These are phyloP conservation scores for Hippoglossus hippoglossus DNA, from an alignment of 2,797 vertebrate genomes.

Conservation along the genomic window DNA sequence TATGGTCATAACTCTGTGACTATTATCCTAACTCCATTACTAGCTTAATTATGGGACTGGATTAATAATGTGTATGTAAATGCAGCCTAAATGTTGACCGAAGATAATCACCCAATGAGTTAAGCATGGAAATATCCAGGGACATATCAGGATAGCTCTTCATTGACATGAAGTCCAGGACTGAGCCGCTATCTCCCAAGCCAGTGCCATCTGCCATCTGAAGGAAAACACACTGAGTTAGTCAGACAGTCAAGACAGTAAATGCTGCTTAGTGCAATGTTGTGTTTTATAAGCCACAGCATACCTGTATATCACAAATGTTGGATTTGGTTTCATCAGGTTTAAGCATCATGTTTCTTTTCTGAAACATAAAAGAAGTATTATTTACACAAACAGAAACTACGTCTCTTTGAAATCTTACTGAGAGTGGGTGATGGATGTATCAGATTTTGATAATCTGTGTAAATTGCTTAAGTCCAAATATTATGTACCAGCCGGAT, in stretches of 20 bases:
- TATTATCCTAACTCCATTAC: background rate
- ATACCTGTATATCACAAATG: conserved; percentile 85
- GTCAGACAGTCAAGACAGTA: background rate
- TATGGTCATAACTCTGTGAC: background rate
- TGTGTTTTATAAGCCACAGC: background rate
- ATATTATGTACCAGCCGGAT: conserved; percentile 88
- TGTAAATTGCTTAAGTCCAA: background rate
- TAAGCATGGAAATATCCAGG: conserved; percentile 93
- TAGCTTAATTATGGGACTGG: background rate
- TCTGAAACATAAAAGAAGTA: conserved; percentile 82
- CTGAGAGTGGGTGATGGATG: background rate
- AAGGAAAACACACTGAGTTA: conserved; percentile 31
- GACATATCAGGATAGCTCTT: conserved; percentile 95
- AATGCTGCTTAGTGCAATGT: background rate
- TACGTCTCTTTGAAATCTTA: background rate
- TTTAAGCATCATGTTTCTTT: conserved; percentile 88
- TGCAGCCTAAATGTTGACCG: background rate
- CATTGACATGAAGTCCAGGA: conserved; percentile 94
- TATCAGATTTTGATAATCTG: background rate
- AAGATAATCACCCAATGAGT: conserved; percentile 87
- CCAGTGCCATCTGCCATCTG: conserved; percentile 87
- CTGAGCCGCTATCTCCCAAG: conserved; percentile 85
- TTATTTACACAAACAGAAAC: background rate
- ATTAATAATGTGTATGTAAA: conserved; percentile 5
- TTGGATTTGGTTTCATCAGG: conserved; percentile 89